Evolutionary conservation across 2,888 invertebrate species (phyloP).

Genomic region (Euplagia quadripunctaria): DNA sequence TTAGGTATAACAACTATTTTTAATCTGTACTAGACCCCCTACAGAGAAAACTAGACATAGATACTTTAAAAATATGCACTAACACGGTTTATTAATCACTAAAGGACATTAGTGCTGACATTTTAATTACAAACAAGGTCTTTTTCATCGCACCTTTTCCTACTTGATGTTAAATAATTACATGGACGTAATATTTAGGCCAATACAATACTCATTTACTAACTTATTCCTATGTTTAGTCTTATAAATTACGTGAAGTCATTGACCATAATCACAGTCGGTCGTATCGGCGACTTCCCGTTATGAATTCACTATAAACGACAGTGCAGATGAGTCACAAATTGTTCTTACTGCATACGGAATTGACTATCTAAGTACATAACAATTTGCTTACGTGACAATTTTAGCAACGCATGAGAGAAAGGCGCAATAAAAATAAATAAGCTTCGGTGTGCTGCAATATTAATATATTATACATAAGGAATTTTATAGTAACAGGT

Average conservation of each 20-base stretch:
- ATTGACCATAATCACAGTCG: constrained; percentile 75
- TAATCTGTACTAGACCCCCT: constrained; percentile 34
- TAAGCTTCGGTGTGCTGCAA: constrained; percentile 53
- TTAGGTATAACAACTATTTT: background rate
- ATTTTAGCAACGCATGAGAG: constrained; percentile 50
- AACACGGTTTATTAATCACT: constrained; percentile 4
- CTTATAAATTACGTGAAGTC: constrained; percentile 68
- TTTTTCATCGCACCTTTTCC: constrained; percentile 20
- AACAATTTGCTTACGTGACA: constrained; percentile 68
- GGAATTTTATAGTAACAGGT: constrained; percentile 47
- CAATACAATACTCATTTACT: constrained; percentile 37
- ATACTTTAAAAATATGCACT: background rate
- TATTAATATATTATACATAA: constrained; percentile 51
- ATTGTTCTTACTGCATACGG: constrained; percentile 37
- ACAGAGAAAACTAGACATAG: constrained; percentile 22
- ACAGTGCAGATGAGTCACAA: constrained; percentile 76
- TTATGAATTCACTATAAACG: constrained; percentile 74
- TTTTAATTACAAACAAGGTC: constrained; percentile 34
- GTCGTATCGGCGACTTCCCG: constrained; percentile 76
- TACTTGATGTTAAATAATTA: constrained; percentile 19
- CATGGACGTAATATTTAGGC: constrained; percentile 3
- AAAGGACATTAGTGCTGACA: constrained; percentile 22
- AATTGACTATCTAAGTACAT: constrained; percentile 24
- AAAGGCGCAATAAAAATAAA: constrained; percentile 58
- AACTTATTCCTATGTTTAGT: constrained; percentile 64